A percentile compares a stretch with the other conserved stretches of the same genome.
These are phyloP conservation scores for Dufourea novaeangliae DNA, from an alignment of 1,140 invertebrate species.

Conservation along the genomic window DNA sequence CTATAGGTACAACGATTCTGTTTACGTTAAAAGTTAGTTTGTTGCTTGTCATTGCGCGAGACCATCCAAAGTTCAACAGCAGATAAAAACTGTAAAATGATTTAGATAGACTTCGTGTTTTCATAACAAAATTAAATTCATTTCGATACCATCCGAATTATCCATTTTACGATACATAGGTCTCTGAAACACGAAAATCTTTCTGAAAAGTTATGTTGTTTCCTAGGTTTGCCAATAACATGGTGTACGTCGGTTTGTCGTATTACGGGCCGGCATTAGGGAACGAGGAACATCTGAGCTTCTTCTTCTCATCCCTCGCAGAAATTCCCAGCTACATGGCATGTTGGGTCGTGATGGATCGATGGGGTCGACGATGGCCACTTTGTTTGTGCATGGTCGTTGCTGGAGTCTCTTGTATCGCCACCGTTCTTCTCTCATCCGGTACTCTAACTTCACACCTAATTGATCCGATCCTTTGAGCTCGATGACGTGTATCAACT, in stretches of 20 bases:
- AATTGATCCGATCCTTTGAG: constrained; percentile 1
- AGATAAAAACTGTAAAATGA: not conserved
- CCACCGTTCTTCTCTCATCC: constrained; percentile 88
- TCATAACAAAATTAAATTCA: too few relatives aligned
- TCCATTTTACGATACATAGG: too few relatives aligned
- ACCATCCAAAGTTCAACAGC: not conserved
- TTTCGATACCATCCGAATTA: too few relatives aligned
- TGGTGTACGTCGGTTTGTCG: constrained; percentile 92
- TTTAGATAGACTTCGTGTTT: too few relatives aligned
- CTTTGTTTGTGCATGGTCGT: constrained; percentile 91
- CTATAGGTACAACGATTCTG: not conserved
- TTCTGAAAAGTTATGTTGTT: too few relatives aligned
- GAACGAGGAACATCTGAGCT: constrained; percentile 92
- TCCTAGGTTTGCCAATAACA: constrained; percentile 86
- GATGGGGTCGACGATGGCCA: constrained; percentile 91
- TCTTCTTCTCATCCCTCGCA: constrained; percentile 90
- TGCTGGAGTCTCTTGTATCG: constrained; percentile 90
- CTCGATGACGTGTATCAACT: too few relatives aligned
- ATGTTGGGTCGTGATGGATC: constrained; percentile 93
- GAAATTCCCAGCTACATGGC: constrained; percentile 93
- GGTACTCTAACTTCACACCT: constrained; percentile 79
- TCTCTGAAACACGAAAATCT: too few relatives aligned
- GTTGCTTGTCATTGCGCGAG: not conserved
- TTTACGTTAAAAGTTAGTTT: not conserved
- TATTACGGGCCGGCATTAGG: constrained; percentile 93